Evolutionary conservation across 2,113 vertebrate genomes (phyloP), one percentile per base, ranked within the genome.

Genomic region (Cheirogaleus medius): DNA sequence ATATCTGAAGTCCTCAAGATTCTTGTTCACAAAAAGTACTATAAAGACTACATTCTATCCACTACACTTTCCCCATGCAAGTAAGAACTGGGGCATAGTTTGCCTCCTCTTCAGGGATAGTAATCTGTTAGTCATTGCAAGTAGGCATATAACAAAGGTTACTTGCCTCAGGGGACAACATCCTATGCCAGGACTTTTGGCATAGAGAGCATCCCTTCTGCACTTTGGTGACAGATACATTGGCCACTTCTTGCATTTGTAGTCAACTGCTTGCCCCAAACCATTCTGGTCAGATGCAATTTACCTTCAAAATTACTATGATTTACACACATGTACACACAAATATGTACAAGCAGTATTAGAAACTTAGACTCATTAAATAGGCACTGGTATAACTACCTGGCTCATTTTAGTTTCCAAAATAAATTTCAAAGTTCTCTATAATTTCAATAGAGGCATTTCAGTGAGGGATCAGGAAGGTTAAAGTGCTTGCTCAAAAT

Each of bases 401-500:
- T 42, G 34, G 25, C 32, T 93, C 58, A 94, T 84, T 92, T 60
- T 69, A 52, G 39, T 93, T 96, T 92, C 52, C 56, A 84, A 90
- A 83, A 87, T 54, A 58, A 94, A 76, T 39, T 81, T 84, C 17
- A 17, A 39, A 60, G 27, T 34, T 86, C 58, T 93, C 14, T 52
- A 8, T 68, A 21, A 66, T 85, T 68, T 81, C 49, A 63, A 12
- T 2, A 73, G 47, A 42, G n/a, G 14, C 29, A 39, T 81, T 23
- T 29, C 21, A 18, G n/a, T 21, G 44, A 10, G n/a, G 29, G 20
- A 8, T 18, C 47, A 54, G 25, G 78, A 6, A 56, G 27, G 27
- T 27, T 63, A 63, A 63, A 29, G 25, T 29, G 27, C 60, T 12
- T 29, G 4, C 60, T 10, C 60, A 63, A 29, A 25, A 12, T 63